Evolutionary conservation across 2,888 invertebrate genomes (phyloP).

Genomic region (Caenorhabditis auriculariae): DNA sequence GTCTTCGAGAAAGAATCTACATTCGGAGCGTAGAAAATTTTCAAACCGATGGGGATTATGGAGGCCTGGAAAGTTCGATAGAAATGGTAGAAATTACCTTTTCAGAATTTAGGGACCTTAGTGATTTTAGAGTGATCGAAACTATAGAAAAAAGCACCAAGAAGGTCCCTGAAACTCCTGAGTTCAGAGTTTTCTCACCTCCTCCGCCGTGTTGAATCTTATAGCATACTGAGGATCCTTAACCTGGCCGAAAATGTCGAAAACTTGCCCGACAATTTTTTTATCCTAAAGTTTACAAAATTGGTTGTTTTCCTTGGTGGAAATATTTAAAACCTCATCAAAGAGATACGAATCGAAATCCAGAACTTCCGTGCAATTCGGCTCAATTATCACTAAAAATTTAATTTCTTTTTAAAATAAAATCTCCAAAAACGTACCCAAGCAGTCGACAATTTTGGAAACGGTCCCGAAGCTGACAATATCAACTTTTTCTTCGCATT

Average conservation of each 20-base stretch:
- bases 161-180: background rate
- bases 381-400: slow-evolving; percentile 16
- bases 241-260: slow-evolving; percentile 31
- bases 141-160: too few species aligned
- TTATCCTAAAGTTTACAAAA: slow-evolving; percentile 1
- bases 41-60: slow-evolving; percentile 15
- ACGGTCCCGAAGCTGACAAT: slow-evolving; percentile 17
- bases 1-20: slow-evolving; percentile 17
- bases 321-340: slow-evolving; percentile 3
- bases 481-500: slow-evolving; percentile 11
- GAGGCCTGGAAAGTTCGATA: slow-evolving; percentile 11
- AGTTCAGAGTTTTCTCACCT: slow-evolving; percentile 2
- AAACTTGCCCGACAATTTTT: slow-evolving; percentile 19
- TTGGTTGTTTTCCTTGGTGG: background rate
- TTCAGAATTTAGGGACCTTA: too few species aligned
- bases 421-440: background rate
- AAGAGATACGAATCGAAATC: slow-evolving; percentile 27
- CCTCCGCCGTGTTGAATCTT: slow-evolving; percentile 23
- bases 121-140: too few species aligned
- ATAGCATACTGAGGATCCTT: slow-evolving; percentile 22
- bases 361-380: slow-evolving; percentile 18
- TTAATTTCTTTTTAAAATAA: background rate
- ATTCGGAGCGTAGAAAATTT: slow-evolving; percentile 26
- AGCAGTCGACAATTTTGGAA: slow-evolving; percentile 11
- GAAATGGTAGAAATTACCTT: too few species aligned